Evolutionary conservation across 2,888 invertebrate genomes (phyloP), one percentile per base, ranked within the genome.

Genomic region (Hirudinaria manillensis): DNA sequence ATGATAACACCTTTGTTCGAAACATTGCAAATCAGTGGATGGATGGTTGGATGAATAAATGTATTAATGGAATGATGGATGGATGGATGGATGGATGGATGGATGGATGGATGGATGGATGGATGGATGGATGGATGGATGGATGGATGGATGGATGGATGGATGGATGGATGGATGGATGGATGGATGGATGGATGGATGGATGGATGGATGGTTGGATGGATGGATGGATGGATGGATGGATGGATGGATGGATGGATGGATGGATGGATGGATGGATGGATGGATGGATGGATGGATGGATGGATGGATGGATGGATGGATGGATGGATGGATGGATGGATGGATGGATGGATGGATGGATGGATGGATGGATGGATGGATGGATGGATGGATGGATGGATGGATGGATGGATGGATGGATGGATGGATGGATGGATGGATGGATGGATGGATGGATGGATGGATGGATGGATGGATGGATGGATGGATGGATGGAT

Each of bases 1-100:
- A 32, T 61, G 72, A 72, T 32, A n/a, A 61, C 29, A 24, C 24
- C 32, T 55, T 55, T 72, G 56, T 32, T 51, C 21, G 29, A 27
- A 24, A 51, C n/a, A 13, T 13, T 34, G 3, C 27, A 13, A 13
- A 51, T 51, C 3, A 36, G 32, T 16, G 38, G 21, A 29, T 67
- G 34, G 32, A 32, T 67, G 29, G 66, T 6, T 29, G 29, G 67
- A 67, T 67, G 29, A 21, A 29, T 19, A 24, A 24, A 66, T 66
- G 29, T 10, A 66, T 66, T 13, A 27, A 24, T 66, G 29, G 24
- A 66, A 66, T 13, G 66, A 66, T 13, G 24, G 66, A 66, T 66
- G 29, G 24, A 24, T 66, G 29, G 66, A 66, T 19, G 24, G 66
- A 66, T 66, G 24, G 16, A 19, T 19, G 29, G 66, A 66, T 66